These are phyloP conservation scores for Sciurus vulgaris DNA, from an alignment of 2,797 vertebrate genomes.

Conservation along the genomic window DNA sequence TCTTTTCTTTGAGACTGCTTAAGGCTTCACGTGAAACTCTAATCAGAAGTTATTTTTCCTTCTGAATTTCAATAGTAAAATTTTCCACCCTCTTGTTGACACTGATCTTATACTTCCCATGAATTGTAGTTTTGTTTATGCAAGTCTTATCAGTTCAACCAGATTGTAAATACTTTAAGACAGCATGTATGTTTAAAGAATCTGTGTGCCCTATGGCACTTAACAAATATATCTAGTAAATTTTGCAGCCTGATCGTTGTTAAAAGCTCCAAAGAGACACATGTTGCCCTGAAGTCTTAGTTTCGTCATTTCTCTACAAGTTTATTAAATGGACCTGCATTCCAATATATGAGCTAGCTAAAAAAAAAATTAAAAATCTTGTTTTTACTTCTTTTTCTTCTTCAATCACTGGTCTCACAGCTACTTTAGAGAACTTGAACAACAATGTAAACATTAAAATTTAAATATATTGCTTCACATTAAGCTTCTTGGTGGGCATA, in stretches of 20 bases:
- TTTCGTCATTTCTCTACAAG: background rate
- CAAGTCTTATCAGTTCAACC: constrained; percentile 48
- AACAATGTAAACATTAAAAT: background rate
- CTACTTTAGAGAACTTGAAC: background rate
- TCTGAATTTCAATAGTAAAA: constrained; percentile 40
- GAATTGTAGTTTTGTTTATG: constrained; percentile 30
- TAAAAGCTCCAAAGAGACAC: constrained; percentile 20
- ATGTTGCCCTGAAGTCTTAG: background rate
- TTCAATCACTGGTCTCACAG: background rate
- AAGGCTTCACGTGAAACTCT: background rate
- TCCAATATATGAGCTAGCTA: background rate
- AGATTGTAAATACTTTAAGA: constrained; percentile 62
- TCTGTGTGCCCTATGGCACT: background rate
- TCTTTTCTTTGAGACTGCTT: constrained; percentile 38
- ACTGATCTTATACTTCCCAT: background rate
- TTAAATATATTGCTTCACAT: background rate
- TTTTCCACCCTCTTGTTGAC: background rate
- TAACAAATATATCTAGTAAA: background rate
- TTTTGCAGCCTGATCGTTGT: background rate
- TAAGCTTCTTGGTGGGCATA: background rate
- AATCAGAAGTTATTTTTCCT: background rate
- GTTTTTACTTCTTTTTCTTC: background rate
- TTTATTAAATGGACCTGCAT: background rate
- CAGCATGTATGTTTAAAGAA: background rate
- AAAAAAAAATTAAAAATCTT: background rate